These are phyloP conservation scores for Bradypodion ventrale DNA, from an alignment of 2,797 vertebrate genomes.

Conservation along the genomic window DNA sequence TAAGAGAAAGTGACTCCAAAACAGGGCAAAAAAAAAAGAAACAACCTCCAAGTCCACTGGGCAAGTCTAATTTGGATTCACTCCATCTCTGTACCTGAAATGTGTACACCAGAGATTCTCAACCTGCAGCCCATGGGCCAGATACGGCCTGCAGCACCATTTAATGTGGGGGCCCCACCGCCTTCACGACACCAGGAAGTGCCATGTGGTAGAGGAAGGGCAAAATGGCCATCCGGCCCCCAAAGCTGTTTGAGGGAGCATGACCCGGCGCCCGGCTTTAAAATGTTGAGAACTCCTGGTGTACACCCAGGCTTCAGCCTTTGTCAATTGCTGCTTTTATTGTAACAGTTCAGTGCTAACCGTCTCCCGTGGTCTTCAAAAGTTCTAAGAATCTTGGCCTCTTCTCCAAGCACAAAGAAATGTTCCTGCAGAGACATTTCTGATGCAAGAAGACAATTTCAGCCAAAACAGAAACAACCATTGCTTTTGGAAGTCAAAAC, in stretches of 20 bases:
- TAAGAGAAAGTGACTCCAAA: neutral
- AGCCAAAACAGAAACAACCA: conserved; percentile 62
- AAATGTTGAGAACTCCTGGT: too few species aligned
- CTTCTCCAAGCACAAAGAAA: conserved; percentile 44
- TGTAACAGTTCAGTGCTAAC: neutral
- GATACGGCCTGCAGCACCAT: too few species aligned
- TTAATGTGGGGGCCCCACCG: too few species aligned
- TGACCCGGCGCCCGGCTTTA: too few species aligned
- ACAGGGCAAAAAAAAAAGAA: neutral
- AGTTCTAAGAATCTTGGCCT: conserved; percentile 54
- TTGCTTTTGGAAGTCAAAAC: conserved; percentile 62
- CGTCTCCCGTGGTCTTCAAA: conserved; percentile 1
- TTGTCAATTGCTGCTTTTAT: neutral
- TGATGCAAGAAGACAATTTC: conserved; percentile 36
- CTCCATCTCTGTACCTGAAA: neutral
- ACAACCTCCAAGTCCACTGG: neutral
- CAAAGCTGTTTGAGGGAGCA: too few species aligned
- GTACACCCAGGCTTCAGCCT: neutral
- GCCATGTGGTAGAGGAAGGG: too few species aligned
- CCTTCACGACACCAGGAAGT: too few species aligned
- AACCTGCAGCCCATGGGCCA: too few species aligned
- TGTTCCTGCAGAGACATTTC: neutral
- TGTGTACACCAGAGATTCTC: neutral
- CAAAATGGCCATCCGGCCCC: too few species aligned
- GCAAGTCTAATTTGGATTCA: neutral